Conservation (phyloP, 2,797 vertebrate species). For the Prionace glauca region DNA sequence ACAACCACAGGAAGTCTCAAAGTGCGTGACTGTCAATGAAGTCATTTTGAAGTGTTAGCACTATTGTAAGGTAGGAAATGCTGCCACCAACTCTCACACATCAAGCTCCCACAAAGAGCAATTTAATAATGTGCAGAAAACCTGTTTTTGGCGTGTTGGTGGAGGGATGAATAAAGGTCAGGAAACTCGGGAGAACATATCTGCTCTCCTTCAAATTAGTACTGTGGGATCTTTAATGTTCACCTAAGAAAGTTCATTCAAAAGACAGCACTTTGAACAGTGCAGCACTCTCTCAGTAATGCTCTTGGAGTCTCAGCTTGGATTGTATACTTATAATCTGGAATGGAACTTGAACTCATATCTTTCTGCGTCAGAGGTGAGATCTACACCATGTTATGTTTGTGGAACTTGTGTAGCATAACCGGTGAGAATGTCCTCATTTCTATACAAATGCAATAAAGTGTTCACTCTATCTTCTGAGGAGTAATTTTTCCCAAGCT, state of each 20-base stretch:
- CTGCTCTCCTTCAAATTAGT: neutral
- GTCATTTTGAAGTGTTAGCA: neutral
- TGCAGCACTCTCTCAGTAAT: neutral
- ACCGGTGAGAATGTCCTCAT: neutral
- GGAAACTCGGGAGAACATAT: neutral
- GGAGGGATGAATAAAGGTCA: neutral
- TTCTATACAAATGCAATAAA: neutral
- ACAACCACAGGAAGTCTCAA: neutral
- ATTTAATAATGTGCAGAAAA: neutral
- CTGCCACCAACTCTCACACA: neutral
- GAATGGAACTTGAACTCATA: neutral
- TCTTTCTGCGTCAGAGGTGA: neutral
- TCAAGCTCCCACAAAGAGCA: neutral
- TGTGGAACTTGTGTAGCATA: too few relatives aligned
- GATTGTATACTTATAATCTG: neutral
- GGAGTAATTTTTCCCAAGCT: neutral
- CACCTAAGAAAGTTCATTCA: neutral
- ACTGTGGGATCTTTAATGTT: neutral
- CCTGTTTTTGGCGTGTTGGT: neutral
- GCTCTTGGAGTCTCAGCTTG: neutral
- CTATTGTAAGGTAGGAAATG: neutral
- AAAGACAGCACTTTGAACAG: neutral
- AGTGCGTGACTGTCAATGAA: neutral
- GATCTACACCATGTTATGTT: neutral
- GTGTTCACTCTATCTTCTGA: neutral